Percentiles rank a stretch among this genome's conserved stretches.
Conservation (phyloP, 2,113 vertebrate species). For the Scartelaos histophorus region DNA sequence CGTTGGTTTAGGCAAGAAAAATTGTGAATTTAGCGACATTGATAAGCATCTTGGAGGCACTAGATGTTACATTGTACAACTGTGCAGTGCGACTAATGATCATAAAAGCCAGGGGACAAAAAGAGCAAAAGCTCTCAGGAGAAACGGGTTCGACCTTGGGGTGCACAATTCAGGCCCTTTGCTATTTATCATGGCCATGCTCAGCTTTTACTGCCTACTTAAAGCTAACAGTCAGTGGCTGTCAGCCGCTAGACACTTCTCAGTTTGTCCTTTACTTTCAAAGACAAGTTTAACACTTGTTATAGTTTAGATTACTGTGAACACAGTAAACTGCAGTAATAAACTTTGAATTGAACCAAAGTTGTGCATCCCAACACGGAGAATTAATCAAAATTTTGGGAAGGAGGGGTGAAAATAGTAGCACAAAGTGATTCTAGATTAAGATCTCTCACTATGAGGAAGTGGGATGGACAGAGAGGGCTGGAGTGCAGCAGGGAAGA, state of each 20-base stretch:
- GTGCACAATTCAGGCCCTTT: conserved; percentile 71
- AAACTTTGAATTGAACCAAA: conserved; percentile 49
- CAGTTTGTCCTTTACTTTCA: conserved; percentile 34
- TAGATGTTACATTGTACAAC: conserved; percentile 56
- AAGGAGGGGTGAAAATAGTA: conserved; percentile 39
- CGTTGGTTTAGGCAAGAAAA: conserved; percentile 75
- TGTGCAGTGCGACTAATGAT: conserved; percentile 67
- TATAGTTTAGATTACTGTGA: conserved; percentile 30
- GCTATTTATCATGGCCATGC: conserved; percentile 62
- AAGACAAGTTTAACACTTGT: conserved; percentile 30
- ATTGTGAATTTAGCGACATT: conserved; percentile 70
- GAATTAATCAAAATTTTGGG: conserved; percentile 35
- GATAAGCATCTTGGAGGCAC: conserved; percentile 68
- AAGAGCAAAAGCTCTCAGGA: conserved; percentile 65
- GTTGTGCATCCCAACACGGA: conserved; percentile 68
- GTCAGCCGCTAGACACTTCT: conserved; percentile 37
- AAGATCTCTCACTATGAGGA: conserved; percentile 58
- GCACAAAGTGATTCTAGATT: conserved; percentile 53
- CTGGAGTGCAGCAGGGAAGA: conserved; percentile 37
- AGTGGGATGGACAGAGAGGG: conserved; percentile 29
- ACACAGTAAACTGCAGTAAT: conserved; percentile 28
- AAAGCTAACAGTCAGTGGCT: conserved; percentile 43
- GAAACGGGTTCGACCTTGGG: conserved; percentile 70
- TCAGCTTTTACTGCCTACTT: conserved; percentile 60
- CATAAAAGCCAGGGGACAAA: conserved; percentile 60